phyloP scores from a whole-genome alignment of 2,113 vertebrate species.

The Tragelaphus imberbis region DNA sequence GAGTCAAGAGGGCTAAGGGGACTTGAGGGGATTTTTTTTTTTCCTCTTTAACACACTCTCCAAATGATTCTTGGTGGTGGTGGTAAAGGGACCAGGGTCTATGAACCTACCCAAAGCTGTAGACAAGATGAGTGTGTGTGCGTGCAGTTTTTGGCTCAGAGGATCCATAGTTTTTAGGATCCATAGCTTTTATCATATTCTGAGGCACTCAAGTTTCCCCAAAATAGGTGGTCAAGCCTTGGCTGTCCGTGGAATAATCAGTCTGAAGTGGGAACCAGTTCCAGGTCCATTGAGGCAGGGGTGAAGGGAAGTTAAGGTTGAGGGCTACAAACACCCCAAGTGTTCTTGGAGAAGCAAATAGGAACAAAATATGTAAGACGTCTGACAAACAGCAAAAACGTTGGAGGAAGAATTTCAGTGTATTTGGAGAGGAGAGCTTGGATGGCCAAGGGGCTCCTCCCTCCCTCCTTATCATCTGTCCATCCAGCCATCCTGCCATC shows the following conservation, averaged over 20 bases:
- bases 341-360: background rate
- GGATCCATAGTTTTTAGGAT: background rate
- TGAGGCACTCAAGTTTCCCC: background rate
- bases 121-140: background rate
- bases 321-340: background rate
- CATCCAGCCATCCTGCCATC: background rate
- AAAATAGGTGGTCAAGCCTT: background rate
- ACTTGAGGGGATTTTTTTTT: background rate
- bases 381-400: background rate
- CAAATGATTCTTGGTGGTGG: background rate
- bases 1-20: background rate
- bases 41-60: background rate
- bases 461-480: too few species aligned
- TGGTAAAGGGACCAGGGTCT: background rate
- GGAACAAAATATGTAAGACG: background rate
- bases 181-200: background rate
- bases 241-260: background rate
- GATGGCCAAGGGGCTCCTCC: background rate
- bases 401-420: background rate
- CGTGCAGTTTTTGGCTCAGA: background rate
- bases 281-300: background rate
- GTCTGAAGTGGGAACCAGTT: background rate
- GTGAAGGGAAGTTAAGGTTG: background rate
- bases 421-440: background rate
- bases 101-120: background rate